phyloP scores from a whole-genome alignment of 1,140 invertebrate genomes.

The Cydia splendana region DNA sequence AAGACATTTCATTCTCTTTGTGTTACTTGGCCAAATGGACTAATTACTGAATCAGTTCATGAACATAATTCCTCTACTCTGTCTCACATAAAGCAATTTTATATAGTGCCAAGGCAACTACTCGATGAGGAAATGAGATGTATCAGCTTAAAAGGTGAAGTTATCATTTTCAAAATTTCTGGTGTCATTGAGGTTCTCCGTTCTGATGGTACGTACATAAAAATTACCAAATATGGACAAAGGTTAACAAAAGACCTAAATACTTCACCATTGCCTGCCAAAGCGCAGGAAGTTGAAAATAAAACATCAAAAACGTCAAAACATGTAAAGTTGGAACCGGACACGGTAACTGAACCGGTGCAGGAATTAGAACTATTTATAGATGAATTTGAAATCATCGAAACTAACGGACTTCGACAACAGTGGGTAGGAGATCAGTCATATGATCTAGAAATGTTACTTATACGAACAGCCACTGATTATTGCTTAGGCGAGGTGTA shows the following conservation, averaged over 20 bases:
- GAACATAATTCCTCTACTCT: constrained; percentile 62
- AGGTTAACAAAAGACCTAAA: constrained; percentile 26
- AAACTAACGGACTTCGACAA: constrained; percentile 58
- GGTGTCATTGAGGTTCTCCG: constrained; percentile 60
- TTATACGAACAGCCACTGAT: constrained; percentile 76
- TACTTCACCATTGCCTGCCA: constrained; percentile 52
- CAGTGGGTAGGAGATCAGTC: constrained; percentile 52
- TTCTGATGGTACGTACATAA: constrained; percentile 62
- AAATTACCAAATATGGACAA: constrained; percentile 61
- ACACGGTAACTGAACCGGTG: constrained; percentile 15
- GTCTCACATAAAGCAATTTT: constrained; percentile 77
- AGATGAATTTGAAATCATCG: constrained; percentile 65
- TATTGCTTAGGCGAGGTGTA: constrained; percentile 79
- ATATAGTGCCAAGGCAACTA: constrained; percentile 46
- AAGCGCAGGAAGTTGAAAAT: constrained; percentile 46
- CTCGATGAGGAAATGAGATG: constrained; percentile 65
- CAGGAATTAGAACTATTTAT: constrained; percentile 57
- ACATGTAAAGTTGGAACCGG: constrained; percentile 44
- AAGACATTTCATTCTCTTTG: constrained; percentile 63
- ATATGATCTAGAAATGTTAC: constrained; percentile 70
- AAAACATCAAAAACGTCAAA: constrained; percentile 56
- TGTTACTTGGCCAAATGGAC: constrained; percentile 78
- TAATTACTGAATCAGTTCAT: constrained; percentile 74
- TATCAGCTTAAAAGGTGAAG: constrained; percentile 69
- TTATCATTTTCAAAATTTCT: constrained; percentile 64